Base-by-base conservation (phyloP, 2,797 vertebrate genomes). In the Acestrorhynchus altus region DNA sequence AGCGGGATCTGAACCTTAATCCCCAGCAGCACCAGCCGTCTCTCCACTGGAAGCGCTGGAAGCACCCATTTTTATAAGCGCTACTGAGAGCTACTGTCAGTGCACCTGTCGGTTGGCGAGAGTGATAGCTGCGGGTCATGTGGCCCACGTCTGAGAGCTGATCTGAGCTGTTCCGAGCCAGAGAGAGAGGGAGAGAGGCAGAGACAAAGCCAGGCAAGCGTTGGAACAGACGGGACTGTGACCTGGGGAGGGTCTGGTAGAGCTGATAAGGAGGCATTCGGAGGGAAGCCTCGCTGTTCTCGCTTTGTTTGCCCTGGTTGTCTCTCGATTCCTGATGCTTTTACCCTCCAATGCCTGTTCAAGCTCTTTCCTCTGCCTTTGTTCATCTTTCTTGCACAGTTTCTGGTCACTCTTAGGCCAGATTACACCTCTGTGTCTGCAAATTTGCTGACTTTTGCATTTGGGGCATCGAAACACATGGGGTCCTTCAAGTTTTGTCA, bases 181-280 rank as follows among this genome's bases (percentile, higher is more conserved):
- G 72, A 77, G 31, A 67, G 61, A 81, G 61, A 64, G 39, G 5
- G 61, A 64, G 18, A 24, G 40, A 39, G 40, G 40, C 20, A 44
- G 9, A 15, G 61, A 64, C 39, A 64, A 64, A 64, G 35, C 44
- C 49, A 67, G 66, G 9, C 24, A 60, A 35, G 57, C 31, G 18
- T 44, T 67, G 22, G 16, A 71, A 39, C 64, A 28, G 72, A 60
- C 57, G 46, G 54, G 74, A 52, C 61, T 70, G 72, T 77, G 81
- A 73, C 69, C 72, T 54, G 54, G 57, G 40, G 67, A 71, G 74
- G 72, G 59, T 69, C 77, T 83, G 81, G 63, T 64, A 69, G 72
- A 67, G 71, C 60, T 31, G 82, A 83, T 81, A 83, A 83, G 78
- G 59, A 26, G 4, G 65, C 44, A 24, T 44, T 49, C 44, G 9